A percentile compares a stretch with the other conserved stretches of the same genome.
Conservation (phyloP, 2,888 invertebrate genomes). For the Rhorus exstirpatorius region DNA sequence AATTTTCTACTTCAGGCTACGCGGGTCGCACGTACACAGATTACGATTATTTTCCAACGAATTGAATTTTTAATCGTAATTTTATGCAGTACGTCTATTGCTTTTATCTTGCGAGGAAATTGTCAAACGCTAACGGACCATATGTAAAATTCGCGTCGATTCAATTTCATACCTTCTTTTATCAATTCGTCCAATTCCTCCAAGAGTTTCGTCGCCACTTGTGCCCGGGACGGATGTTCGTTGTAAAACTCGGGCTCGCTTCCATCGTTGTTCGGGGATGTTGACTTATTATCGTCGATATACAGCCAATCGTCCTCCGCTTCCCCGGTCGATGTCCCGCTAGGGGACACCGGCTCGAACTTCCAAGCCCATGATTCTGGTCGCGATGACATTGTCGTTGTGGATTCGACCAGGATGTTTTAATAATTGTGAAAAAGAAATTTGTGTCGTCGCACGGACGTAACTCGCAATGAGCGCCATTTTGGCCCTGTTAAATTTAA, state of each 20-base stretch:
- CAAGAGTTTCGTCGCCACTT: conserved; percentile 89
- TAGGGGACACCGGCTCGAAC: conserved; percentile 87
- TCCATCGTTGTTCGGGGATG: conserved; percentile 74
- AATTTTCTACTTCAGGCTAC: background rate
- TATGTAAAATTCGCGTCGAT: no score
- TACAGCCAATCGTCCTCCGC: conserved; percentile 81
- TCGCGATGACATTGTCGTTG: conserved; percentile 78
- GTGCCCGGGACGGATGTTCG: conserved; percentile 85
- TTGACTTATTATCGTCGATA: conserved; percentile 81
- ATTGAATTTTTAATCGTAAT: background rate
- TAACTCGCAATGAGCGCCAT: conserved; percentile 92
- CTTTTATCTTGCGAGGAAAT: background rate
- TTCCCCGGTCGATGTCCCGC: conserved; percentile 84
- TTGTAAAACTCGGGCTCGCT: conserved; percentile 79
- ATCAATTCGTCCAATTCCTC: conserved; percentile 90
- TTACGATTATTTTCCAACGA: background rate
- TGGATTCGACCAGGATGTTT: conserved; percentile 76
- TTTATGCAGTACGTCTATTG: background rate
- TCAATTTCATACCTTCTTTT: conserved; percentile 88
- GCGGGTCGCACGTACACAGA: background rate
- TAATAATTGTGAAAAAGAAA: conserved; percentile 80
- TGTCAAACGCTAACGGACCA: background rate
- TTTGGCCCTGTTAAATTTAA: conserved; percentile 90
- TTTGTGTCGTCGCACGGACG: conserved; percentile 89
- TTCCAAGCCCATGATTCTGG: conserved; percentile 86